phyloP scores from a whole-genome alignment of 2,113 vertebrate genomes.

The Calyptomena viridis region DNA sequence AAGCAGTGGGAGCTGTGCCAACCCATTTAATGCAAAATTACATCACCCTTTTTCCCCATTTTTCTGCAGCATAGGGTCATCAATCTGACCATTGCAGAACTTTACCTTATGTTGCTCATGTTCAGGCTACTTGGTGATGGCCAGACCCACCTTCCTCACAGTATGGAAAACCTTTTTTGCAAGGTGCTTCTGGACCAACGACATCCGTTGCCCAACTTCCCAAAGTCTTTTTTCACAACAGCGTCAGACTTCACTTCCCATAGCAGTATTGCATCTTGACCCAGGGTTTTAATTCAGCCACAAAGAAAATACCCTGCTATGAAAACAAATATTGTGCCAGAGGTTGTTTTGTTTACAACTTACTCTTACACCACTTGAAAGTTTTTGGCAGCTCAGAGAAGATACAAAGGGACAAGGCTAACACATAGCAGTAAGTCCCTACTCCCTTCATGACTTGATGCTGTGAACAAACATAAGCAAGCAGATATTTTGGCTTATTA shows the following conservation, averaged over 20 bases:
- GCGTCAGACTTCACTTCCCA: neutral
- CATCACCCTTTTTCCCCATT: neutral
- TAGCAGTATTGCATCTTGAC: neutral
- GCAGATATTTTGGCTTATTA: neutral
- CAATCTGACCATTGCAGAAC: neutral
- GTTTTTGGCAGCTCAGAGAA: neutral
- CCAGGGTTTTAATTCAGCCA: neutral
- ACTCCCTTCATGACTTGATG: neutral
- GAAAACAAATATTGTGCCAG: neutral
- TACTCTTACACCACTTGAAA: neutral
- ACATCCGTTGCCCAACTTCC: accelerated
- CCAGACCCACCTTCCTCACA: neutral
- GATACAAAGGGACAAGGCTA: neutral
- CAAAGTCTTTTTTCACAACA: neutral
- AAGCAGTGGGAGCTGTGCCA: neutral
- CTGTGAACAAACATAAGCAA: neutral
- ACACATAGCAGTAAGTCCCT: neutral
- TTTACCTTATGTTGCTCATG: neutral
- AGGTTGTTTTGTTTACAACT: neutral
- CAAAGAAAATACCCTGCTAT: neutral
- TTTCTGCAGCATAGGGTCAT: neutral
- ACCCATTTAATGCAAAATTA: neutral
- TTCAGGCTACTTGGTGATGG: neutral
- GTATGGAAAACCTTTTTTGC: neutral
- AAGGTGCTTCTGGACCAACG: neutral